phyloP scores from a whole-genome alignment of 2,113 vertebrate genomes.

The Myiozetetes cayanensis region DNA sequence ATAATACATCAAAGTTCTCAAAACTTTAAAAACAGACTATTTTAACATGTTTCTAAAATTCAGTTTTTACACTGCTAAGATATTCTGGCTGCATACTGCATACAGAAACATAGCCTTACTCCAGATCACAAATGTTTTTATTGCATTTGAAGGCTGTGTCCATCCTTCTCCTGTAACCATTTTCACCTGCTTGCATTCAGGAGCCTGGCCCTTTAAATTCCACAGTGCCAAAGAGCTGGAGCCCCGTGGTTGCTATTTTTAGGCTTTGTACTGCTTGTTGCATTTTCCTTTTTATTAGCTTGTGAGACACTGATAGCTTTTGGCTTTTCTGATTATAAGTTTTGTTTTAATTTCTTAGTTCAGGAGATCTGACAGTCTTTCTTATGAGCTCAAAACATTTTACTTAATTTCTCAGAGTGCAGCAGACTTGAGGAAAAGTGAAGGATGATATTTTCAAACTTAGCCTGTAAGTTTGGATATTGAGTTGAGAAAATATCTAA shows the following conservation, averaged over 20 bases:
- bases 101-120: background rate
- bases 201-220: background rate
- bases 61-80: background rate
- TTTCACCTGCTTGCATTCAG: background rate
- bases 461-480: background rate
- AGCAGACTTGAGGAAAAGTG: background rate
- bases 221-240: background rate
- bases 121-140: background rate
- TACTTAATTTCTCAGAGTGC: background rate
- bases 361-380: background rate
- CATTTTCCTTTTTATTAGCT: background rate
- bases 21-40: background rate
- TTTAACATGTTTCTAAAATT: background rate
- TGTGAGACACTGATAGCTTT: background rate
- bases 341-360: constrained; percentile 13
- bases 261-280: background rate
- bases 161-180: background rate
- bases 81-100: background rate
- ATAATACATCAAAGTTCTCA: background rate
- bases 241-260: background rate
- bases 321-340: background rate
- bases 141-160: rapidly evolving
- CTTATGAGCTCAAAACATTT: background rate
- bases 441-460: background rate
- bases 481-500: background rate